A percentile compares a stretch with the other conserved stretches of the same genome.
These are phyloP conservation scores for Graphium colonna DNA, from an alignment of 2,888 invertebrate genomes.

Conservation along the genomic window DNA sequence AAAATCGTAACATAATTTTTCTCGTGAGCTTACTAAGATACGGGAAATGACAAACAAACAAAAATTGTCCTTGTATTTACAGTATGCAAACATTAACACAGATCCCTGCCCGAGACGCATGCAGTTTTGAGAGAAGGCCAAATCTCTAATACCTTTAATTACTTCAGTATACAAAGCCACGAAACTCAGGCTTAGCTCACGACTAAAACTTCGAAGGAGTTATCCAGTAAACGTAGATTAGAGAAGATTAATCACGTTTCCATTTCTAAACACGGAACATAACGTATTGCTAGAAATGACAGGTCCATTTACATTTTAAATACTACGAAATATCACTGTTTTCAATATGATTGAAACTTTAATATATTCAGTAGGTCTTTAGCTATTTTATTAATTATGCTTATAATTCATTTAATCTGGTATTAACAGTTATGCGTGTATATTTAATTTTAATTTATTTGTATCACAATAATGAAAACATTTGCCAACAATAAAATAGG, in stretches of 20 bases:
- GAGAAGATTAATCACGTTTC: constrained; percentile 51
- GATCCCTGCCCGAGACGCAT: constrained; percentile 10
- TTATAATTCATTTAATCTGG: no score
- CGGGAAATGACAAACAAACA: no score
- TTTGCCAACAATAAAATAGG: no score
- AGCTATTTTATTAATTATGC: no score
- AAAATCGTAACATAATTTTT: no score
- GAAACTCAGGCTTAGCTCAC: constrained; percentile 57
- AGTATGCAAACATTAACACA: not conserved
- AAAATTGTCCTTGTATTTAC: no score
- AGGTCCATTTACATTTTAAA: not conserved
- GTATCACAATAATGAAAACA: no score
- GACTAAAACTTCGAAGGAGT: constrained; percentile 44
- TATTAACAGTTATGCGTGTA: no score
- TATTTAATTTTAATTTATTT: no score
- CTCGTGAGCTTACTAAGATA: no score
- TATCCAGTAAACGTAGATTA: constrained; percentile 40
- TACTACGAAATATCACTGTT: not conserved
- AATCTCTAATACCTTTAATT: constrained; percentile 40
- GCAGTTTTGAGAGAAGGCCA: constrained; percentile 23
- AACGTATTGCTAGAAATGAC: constrained; percentile 12
- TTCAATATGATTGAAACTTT: not conserved
- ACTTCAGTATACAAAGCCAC: constrained; percentile 46
- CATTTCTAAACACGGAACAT: constrained; percentile 17
- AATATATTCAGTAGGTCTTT: no score